A percentile compares a stretch with the other conserved stretches of the same genome.
Evolutionary conservation across 92 coral and sea anemone genomes (phyloP).

Genomic region (Zoanthus gigantus): DNA sequence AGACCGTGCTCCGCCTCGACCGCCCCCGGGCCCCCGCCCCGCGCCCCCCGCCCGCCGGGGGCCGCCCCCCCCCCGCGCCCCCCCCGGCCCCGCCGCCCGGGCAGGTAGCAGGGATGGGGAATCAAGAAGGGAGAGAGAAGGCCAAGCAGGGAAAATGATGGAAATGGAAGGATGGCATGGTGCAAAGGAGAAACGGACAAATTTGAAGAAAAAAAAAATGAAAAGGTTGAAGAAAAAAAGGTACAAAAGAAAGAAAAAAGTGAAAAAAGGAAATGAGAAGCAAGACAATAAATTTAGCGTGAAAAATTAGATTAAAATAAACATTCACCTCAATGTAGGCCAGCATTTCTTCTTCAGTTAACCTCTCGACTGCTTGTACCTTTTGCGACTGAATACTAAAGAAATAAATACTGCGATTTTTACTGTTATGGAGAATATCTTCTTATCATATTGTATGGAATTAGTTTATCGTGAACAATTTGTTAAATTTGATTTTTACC

Average conservation of each 20-base stretch:
- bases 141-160: background rate
- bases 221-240: background rate
- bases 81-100: no score
- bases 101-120: no score
- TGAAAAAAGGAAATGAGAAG: background rate
- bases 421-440: background rate
- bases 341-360: conserved; percentile 83
- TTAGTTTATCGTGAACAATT: background rate
- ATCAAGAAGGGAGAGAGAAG: background rate
- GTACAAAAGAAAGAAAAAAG: background rate
- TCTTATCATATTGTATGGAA: background rate
- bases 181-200: background rate
- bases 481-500: no score
- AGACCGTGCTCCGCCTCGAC: no score
- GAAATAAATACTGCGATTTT: conserved; percentile 5
- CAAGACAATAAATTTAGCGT: background rate
- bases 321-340: conserved; percentile 79
- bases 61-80: no score
- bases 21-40: no score
- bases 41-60: no score
- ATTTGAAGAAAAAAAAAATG: background rate
- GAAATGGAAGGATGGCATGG: background rate
- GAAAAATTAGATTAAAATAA: background rate
- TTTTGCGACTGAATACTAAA: conserved; percentile 79
- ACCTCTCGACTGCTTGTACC: conserved; percentile 83